phyloP scores from a whole-genome alignment of 2,113 vertebrate genomes.

The Ptyas mucosa region DNA sequence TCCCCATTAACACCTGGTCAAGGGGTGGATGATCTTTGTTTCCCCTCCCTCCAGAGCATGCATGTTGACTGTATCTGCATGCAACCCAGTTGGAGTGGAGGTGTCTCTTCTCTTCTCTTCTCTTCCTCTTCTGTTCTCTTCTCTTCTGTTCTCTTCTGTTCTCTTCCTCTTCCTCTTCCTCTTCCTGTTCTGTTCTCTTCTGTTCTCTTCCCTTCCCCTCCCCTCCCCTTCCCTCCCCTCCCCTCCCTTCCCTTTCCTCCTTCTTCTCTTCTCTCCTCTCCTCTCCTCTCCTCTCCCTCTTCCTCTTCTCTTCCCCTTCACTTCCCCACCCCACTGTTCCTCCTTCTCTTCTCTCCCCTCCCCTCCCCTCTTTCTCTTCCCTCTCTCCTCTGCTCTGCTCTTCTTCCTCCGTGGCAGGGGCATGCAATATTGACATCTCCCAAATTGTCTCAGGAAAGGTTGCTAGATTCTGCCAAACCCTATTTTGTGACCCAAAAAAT shows the following conservation, averaged over 20 bases:
- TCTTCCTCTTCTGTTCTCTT: background rate
- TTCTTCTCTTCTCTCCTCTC: background rate
- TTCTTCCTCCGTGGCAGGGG: background rate
- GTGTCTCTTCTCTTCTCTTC: background rate
- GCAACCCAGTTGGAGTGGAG: background rate
- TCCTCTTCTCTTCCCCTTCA: too few species aligned
- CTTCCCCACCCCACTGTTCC: too few species aligned
- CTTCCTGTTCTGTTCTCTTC: too few species aligned
- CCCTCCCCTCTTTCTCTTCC: too few species aligned
- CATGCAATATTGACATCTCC: background rate
- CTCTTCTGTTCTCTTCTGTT: too few species aligned
- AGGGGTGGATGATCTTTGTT: constrained; percentile 46
- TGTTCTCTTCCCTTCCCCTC: too few species aligned
- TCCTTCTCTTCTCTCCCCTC: too few species aligned
- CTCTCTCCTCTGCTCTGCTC: background rate
- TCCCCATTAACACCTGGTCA: constrained; percentile 34
- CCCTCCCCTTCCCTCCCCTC: too few species aligned
- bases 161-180: too few species aligned
- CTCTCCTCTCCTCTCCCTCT: too few species aligned
- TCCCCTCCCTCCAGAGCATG: constrained; percentile 60
- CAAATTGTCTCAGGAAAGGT: background rate
- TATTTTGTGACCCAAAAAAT: background rate
- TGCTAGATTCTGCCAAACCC: background rate
- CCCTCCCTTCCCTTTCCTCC: too few species aligned
- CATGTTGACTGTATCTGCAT: constrained; percentile 40